These are phyloP conservation scores for Acrossocheilus fasciatus DNA, from an alignment of 2,797 vertebrate genomes.

Conservation along the genomic window DNA sequence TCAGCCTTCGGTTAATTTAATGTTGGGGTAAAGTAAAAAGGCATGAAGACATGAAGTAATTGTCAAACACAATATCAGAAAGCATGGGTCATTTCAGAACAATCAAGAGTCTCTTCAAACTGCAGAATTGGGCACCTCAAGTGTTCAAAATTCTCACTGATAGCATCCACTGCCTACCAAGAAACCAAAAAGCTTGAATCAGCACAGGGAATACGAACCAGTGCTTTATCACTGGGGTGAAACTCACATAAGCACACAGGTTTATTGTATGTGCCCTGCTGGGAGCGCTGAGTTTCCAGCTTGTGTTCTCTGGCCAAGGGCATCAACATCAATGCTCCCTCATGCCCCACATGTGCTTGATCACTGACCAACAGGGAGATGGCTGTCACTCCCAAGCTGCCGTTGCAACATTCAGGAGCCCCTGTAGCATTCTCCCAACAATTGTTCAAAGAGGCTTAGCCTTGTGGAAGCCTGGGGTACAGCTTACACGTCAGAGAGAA, in stretches of 20 bases:
- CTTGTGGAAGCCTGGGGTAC: constrained; percentile 27
- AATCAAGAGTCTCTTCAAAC: background rate
- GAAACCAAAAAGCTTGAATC: background rate
- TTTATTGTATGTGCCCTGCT: background rate
- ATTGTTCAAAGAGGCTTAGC: constrained; percentile 34
- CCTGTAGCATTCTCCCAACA: constrained; percentile 28
- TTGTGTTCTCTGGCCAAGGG: constrained; percentile 29
- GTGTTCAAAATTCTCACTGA: background rate
- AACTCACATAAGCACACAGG: background rate
- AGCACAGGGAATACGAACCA: background rate
- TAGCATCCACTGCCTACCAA: background rate
- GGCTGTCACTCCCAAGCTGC: constrained; percentile 15
- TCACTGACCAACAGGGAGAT: constrained; percentile 25
- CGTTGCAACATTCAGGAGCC: constrained; percentile 15
- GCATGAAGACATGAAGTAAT: background rate
- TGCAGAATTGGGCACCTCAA: background rate
- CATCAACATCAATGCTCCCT: constrained; percentile 28
- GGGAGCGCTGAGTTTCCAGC: constrained; percentile 1
- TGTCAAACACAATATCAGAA: background rate
- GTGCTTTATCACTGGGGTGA: background rate
- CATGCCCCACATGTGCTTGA: constrained; percentile 12
- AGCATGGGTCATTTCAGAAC: background rate
- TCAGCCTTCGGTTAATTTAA: constrained; percentile 5
- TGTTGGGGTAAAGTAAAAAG: background rate
- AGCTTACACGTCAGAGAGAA: constrained; percentile 16